Conservation (phyloP, 2,113 vertebrate species). For the Ptilonorhynchus violaceus region DNA sequence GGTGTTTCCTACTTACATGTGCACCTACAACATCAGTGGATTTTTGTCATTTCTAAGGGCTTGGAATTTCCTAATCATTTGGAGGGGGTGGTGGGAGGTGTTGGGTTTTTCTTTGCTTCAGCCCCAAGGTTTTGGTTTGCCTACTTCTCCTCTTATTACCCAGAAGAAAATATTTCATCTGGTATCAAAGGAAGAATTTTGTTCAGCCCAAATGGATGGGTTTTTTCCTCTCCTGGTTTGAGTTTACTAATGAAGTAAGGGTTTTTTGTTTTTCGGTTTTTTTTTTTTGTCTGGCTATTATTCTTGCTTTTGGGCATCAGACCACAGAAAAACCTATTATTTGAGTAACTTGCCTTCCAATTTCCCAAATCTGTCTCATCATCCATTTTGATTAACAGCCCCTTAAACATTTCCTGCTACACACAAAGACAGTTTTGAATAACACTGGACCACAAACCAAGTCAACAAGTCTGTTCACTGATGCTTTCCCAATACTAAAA, state of each 20-base stretch:
- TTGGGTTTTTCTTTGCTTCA: background rate
- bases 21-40: background rate
- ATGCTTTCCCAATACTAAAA: background rate
- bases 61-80: background rate
- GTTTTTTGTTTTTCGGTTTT: background rate
- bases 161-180: background rate
- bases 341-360: background rate
- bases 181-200: background rate
- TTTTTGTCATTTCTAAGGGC: background rate
- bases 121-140: background rate
- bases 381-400: background rate
- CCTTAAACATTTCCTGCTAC: background rate
- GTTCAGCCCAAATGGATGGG: background rate
- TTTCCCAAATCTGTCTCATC: background rate
- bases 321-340: background rate
- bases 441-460: background rate
- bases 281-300: background rate
- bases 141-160: background rate
- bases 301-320: background rate
- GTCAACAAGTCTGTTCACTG: background rate
- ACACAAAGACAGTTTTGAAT: background rate
- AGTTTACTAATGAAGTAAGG: background rate
- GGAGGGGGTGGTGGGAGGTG: accelerated
- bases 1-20: background rate
- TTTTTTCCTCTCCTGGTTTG: background rate